Conservation (phyloP, 2,888 invertebrate species). For the Melitaea athalia region DNA sequence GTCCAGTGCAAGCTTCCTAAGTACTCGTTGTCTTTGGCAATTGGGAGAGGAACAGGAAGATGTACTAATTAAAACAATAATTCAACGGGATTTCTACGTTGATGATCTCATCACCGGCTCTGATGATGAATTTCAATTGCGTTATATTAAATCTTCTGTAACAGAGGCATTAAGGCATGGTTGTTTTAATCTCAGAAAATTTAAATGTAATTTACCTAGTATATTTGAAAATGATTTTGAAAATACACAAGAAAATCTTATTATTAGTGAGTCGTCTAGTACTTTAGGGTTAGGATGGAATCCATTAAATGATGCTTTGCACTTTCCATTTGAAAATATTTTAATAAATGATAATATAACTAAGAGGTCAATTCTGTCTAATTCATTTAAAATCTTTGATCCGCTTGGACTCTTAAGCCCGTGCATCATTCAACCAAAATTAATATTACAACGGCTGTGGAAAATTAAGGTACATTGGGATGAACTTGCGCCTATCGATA, state of each 20-base stretch:
- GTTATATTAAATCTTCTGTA: conserved; percentile 3
- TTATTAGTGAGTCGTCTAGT: too few species aligned
- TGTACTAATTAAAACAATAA: conserved; percentile 4
- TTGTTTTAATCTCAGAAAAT: conserved; percentile 4
- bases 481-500: neutral
- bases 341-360: conserved; percentile 1
- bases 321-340: neutral
- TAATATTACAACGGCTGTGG: conserved; percentile 7
- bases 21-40: conserved; percentile 39
- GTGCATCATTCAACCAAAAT: conserved; percentile 1
- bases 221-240: neutral
- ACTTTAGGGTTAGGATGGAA: too few species aligned
- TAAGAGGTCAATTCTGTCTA: neutral
- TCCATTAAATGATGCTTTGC: too few species aligned
- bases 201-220: conserved; percentile 6
- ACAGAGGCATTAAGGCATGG: neutral
- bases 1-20: conserved; percentile 38
- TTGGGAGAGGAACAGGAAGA: conserved; percentile 36
- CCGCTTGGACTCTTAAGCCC: conserved; percentile 4
- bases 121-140: conserved; percentile 1
- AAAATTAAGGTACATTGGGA: conserved; percentile 10
- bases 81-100: conserved; percentile 13
- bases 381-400: conserved; percentile 11
- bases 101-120: conserved; percentile 18
- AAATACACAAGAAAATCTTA: conserved; percentile 1